Evolutionary conservation across 1,140 invertebrate species (phyloP), one percentile per base, ranked within the genome.

Genomic region (Elymnias hypermnestra): DNA sequence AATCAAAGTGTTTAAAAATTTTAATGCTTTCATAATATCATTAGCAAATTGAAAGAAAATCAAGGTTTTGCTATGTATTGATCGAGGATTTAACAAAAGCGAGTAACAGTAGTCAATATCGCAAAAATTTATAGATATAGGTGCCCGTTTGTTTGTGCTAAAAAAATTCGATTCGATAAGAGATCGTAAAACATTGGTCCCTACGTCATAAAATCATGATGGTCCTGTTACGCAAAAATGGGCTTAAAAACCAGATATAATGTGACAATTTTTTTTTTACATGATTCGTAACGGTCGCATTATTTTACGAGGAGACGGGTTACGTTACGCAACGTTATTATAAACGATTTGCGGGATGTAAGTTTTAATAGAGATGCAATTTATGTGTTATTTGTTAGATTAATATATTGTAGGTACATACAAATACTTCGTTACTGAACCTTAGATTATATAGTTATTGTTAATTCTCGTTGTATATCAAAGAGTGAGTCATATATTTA

Each of bases 331-430:
- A 77, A 78, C 68, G 50, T 63, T 64, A 72, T 69, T 72, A 70
- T 81, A 75, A 83, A 76, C 66, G 65, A 62, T 76, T 72, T 72
- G 65, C 70, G 63, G 63, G 55, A 53, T 70, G 73, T 78, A 78
- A 76, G 72, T 77, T 77, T 81, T 81, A 77, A 81, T 74, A 76
- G 69, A 67, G 55, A 62, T 70, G 63, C 72, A 72, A 74, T 82
- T 79, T 79, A 79, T 3, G 12, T 3, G 28, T 3, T 9, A 26
- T 26, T 4, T 26, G 8, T n/a, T 29, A 29, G 2, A 13, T 12
- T 13, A 29, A 7, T 29, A 2, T 1, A 4, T 29, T 29, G 14
- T 29, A 2, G 23, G 23, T 25, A 25, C 23, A 8, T 25, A 2
- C n/a, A n/a, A n/a, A n/a, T n/a, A n/a, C n/a, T n/a, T n/a, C n/a